Evolutionary conservation across 2,888 invertebrate species (phyloP).

Genomic region (Aphidius colemani): DNA sequence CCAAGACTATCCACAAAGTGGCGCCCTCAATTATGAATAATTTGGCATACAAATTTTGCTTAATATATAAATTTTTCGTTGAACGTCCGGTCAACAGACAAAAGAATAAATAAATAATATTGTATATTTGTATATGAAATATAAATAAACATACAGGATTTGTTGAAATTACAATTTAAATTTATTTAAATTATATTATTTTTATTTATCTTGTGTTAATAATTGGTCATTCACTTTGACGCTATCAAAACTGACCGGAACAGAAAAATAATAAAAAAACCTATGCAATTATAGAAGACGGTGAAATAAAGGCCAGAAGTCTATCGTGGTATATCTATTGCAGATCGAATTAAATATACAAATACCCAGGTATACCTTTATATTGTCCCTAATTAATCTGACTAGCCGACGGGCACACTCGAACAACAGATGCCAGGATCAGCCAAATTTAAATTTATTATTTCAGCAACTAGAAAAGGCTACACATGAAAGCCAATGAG

Average conservation of each 20-base stretch:
- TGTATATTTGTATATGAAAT: constrained; percentile 9
- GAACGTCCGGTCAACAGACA: constrained; percentile 28
- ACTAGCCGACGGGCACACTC: constrained; percentile 34
- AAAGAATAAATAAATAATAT: background rate
- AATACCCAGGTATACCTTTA: constrained; percentile 33
- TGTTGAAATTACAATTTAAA: too few species aligned
- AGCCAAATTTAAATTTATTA: constrained; percentile 48
- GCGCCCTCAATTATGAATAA: constrained; percentile 55
- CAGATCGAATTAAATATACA: constrained; percentile 11
- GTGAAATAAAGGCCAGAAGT: too few species aligned
- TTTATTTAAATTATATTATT: too few species aligned
- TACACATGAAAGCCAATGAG: too few species aligned
- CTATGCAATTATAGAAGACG: too few species aligned
- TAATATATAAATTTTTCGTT: constrained; percentile 41
- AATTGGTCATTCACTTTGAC: too few species aligned
- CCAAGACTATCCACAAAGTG: constrained; percentile 43
- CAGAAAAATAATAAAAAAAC: too few species aligned
- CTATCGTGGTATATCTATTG: too few species aligned
- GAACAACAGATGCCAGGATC: constrained; percentile 46
- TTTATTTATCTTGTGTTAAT: too few species aligned
- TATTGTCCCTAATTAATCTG: constrained; percentile 47
- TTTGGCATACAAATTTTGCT: constrained; percentile 50
- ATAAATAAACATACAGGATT: too few species aligned
- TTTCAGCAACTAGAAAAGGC: constrained; percentile 31
- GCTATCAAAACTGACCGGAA: too few species aligned